Percentiles rank a stretch among this genome's conserved stretches.
These are phyloP conservation scores for Syrista parreyssii DNA, from an alignment of 2,888 invertebrate genomes.

Conservation along the genomic window DNA sequence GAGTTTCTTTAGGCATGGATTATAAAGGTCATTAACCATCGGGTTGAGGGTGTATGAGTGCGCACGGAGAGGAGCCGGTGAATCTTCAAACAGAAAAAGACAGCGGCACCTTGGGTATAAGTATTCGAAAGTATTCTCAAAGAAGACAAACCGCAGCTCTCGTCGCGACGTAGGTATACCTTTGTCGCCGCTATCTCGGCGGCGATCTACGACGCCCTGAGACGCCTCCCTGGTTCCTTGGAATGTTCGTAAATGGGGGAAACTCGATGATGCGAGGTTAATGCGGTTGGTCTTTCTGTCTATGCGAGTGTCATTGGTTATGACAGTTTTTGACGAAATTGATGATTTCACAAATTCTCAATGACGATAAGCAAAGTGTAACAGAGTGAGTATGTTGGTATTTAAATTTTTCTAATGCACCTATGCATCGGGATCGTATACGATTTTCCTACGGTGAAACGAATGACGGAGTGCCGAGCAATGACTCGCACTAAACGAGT, in stretches of 20 bases:
- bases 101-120: not conserved
- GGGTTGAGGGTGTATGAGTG: not conserved
- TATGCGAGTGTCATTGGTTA: not conserved
- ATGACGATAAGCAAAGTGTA: not conserved
- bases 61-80: constrained; percentile 11
- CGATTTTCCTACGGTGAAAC: not conserved
- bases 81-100: constrained; percentile 20
- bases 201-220: not conserved
- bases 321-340: not conserved
- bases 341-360: not conserved
- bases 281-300: not conserved
- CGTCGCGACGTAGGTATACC: not conserved
- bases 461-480: constrained; percentile 14
- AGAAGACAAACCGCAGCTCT: not conserved
- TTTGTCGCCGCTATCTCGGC: constrained; percentile 1
- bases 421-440: not conserved
- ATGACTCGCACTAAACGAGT: constrained; percentile 36
- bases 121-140: not conserved
- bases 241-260: not conserved
- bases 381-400: not conserved
- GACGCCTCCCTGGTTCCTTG: not conserved
- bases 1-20: not conserved
- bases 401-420: not conserved
- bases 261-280: not conserved
- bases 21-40: not conserved